phyloP scores from a whole-genome alignment of 2,797 vertebrate species.

The Balearica regulorum region DNA sequence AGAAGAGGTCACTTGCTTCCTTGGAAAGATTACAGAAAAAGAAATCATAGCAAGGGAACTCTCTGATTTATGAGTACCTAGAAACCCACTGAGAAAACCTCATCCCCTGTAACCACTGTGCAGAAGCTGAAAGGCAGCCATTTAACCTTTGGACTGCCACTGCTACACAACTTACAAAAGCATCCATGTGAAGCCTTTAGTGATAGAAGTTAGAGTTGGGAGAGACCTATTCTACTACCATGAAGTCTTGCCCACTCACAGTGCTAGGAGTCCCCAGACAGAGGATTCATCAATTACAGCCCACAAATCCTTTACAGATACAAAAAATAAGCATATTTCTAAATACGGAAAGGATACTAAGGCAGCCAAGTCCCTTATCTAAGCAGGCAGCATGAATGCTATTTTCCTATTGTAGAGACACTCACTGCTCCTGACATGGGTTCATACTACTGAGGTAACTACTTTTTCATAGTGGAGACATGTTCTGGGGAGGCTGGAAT shows the following conservation, averaged over 20 bases:
- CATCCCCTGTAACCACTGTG: background rate
- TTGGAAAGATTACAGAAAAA: constrained; percentile 9
- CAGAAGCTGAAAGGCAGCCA: background rate
- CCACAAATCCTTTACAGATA: background rate
- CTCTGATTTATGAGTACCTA: background rate
- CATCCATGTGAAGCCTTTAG: background rate
- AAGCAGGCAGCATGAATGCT: background rate
- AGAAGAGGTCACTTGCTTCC: background rate
- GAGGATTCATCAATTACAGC: background rate
- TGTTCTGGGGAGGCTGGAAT: background rate
- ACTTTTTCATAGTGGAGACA: background rate
- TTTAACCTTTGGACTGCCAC: constrained; percentile 44
- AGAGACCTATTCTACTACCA: background rate
- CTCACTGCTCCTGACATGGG: background rate
- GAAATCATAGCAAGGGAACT: background rate
- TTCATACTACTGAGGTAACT: background rate
- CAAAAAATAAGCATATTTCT: background rate
- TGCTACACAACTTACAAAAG: background rate
- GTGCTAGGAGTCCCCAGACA: background rate
- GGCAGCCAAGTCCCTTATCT: background rate
- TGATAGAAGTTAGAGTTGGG: background rate
- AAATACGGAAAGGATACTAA: background rate
- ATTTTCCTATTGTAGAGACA: background rate
- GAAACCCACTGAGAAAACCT: background rate
- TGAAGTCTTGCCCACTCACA: background rate